Evolutionary conservation across 2,888 invertebrate species (phyloP).

Genomic region (Mylabris sibirica): DNA sequence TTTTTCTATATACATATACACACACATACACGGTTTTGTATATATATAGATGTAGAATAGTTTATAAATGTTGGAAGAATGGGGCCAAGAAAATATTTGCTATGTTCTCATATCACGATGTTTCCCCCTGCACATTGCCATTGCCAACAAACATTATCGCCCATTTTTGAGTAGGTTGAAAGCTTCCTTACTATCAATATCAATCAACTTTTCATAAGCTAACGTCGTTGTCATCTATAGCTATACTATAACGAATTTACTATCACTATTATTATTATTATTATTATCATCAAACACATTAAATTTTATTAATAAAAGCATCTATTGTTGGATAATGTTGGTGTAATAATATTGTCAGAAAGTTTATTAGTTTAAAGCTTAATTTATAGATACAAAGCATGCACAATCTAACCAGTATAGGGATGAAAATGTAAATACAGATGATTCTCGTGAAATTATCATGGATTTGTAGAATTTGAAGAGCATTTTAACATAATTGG

Average conservation of each 20-base stretch:
- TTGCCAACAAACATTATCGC: constrained; percentile 4
- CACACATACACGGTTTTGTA: not conserved
- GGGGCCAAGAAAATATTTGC: constrained; percentile 3
- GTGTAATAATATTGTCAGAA: constrained; percentile 4
- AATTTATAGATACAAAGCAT: not conserved
- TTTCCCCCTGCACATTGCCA: no score
- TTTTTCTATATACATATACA: not conserved
- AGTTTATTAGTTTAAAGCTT: constrained; percentile 4
- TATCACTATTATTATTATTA: not conserved
- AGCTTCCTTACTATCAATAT: constrained; percentile 8
- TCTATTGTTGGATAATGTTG: not conserved
- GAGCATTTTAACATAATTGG: no score
- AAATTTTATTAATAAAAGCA: constrained; percentile 2
- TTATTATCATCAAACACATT: not conserved
- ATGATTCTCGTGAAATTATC: no score
- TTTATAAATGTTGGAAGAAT: not conserved
- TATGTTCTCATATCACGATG: not conserved
- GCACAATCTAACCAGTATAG: not conserved
- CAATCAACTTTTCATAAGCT: constrained; percentile 7
- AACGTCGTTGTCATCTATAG: not conserved
- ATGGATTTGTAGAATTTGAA: no score
- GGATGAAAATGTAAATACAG: no score
- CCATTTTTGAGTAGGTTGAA: not conserved
- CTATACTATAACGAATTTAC: not conserved
- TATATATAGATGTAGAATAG: not conserved